Conservation (phyloP, 53 echinoderm and acorn worm genomes). For the Echinarachnius parma region DNA sequence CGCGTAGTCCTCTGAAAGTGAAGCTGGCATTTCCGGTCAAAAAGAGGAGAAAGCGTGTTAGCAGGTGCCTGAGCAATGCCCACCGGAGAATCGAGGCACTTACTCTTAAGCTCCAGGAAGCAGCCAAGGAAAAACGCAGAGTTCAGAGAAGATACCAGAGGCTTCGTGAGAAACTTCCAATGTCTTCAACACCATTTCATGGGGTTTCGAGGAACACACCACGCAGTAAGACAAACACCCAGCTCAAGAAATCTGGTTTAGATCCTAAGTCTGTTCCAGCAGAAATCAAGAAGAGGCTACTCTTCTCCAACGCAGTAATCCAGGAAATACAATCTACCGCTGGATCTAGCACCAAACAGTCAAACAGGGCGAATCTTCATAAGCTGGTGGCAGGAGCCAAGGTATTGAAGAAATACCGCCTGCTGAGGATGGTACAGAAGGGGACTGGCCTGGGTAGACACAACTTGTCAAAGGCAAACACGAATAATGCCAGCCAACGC, state of each 20-base stretch:
- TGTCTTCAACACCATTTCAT: conserved; percentile 26
- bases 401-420: conserved; percentile 45
- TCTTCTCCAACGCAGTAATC: conserved; percentile 38
- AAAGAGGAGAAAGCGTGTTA: conserved; percentile 27
- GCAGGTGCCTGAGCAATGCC: conserved; percentile 42
- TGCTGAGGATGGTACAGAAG: conserved; percentile 27
- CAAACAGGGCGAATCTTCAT: neutral
- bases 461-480: conserved; percentile 38
- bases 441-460: conserved; percentile 43
- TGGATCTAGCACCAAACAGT: neutral
- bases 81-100: conserved; percentile 35
- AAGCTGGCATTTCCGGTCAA: conserved; percentile 32
- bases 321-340: conserved; percentile 13
- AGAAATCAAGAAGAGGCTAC: conserved; percentile 34
- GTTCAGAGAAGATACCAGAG: conserved; percentile 30
- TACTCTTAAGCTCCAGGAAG: conserved; percentile 37
- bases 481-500: neutral
- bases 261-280: conserved; percentile 10
- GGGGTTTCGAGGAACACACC: conserved; percentile 28
- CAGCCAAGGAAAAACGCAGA: conserved; percentile 37
- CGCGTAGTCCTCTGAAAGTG: conserved; percentile 19
- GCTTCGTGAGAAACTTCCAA: neutral
- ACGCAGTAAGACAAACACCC: conserved; percentile 22
- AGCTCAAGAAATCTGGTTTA: conserved; percentile 33
- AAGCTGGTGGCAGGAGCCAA: conserved; percentile 24